A percentile compares a stretch with the other conserved stretches of the same genome.
phyloP scores from a whole-genome alignment of 2,113 vertebrate species.

The Genyomyrus donnyi region DNA sequence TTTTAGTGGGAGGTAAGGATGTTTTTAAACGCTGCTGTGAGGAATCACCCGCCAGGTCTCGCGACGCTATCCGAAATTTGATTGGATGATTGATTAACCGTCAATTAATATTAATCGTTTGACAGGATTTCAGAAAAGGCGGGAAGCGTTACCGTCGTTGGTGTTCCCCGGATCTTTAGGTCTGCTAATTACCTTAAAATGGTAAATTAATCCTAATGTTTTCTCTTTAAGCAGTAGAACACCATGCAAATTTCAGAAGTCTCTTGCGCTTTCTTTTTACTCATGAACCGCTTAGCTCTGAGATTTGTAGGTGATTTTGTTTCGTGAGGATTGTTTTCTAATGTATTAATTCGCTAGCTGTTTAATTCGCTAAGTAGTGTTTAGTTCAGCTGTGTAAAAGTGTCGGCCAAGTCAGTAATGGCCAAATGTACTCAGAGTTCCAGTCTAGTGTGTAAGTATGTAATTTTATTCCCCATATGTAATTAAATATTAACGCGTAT shows the following conservation, averaged over 20 bases:
- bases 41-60: not conserved
- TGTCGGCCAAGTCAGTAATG: not conserved
- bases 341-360: not conserved
- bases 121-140: not conserved
- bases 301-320: not conserved
- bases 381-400: not conserved
- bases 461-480: not conserved
- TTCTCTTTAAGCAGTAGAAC: not conserved
- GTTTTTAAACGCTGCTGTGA: not conserved
- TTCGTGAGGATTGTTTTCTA: not conserved
- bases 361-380: not conserved
- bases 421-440: not conserved
- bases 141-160: not conserved
- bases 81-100: not conserved
- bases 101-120: not conserved
- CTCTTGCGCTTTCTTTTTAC: not conserved
- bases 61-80: not conserved
- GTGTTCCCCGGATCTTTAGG: not conserved
- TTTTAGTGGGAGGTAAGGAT: not conserved
- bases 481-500: not conserved
- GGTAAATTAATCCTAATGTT: not conserved
- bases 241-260: not conserved
- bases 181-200: not conserved
- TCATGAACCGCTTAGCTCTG: not conserved
- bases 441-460: not conserved